Conservation (phyloP, 2,113 vertebrate species). For the Chamaea fasciata region DNA sequence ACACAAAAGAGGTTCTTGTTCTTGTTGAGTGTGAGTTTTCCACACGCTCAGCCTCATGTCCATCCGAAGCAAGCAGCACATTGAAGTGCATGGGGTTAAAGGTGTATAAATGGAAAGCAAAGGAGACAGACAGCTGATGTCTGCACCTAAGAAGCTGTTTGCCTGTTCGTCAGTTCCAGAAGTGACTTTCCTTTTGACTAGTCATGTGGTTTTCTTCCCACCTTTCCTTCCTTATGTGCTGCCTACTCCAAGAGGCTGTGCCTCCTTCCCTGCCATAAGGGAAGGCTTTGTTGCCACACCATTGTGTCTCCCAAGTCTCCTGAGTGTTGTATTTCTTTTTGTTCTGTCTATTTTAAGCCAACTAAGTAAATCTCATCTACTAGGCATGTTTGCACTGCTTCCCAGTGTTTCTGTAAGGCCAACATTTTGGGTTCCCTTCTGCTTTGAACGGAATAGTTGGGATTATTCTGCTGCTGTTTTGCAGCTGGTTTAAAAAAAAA, state of each 20-base stretch:
- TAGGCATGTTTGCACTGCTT: background rate
- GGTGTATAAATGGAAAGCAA: background rate
- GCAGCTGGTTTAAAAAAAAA: background rate
- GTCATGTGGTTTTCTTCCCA: background rate
- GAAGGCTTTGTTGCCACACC: background rate
- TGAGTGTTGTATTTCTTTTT: background rate
- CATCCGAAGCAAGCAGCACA: background rate
- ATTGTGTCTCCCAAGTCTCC: background rate
- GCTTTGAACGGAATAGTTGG: background rate
- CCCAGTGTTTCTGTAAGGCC: background rate
- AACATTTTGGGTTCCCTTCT: slow-evolving; percentile 16
- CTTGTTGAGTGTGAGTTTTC: background rate
- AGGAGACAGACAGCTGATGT: background rate
- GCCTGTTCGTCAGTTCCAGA: background rate
- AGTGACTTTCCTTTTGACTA: background rate
- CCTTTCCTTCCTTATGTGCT: background rate
- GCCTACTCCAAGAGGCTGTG: background rate
- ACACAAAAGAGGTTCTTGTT: background rate
- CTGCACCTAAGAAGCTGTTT: background rate
- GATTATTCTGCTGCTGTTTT: slow-evolving; percentile 17
- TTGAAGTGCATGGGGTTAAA: background rate
- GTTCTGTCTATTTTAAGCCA: background rate
- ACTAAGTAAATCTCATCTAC: background rate
- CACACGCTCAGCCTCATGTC: fast-evolving
- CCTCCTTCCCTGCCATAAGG: background rate